Base-by-base conservation (phyloP, 2,888 invertebrate species). In the Plagodis dolabraria region DNA sequence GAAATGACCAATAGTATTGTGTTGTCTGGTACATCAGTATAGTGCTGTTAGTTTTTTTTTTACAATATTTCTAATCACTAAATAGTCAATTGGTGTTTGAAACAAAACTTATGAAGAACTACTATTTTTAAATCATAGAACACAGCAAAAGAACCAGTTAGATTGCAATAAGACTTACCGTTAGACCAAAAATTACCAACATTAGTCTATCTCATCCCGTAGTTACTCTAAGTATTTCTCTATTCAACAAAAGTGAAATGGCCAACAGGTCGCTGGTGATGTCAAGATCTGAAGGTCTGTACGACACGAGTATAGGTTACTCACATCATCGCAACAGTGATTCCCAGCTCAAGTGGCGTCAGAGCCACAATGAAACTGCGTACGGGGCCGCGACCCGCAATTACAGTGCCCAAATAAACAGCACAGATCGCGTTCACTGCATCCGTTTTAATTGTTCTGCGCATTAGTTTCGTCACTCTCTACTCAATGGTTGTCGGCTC, bases 351-450 rank as follows among this genome's bases (percentile, higher is more conserved):
- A 57, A 51, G 48, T 56, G 53, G 66, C 63, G 46, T 59, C 63
- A 60, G 53, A 54, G 43, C 46, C 7, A 50, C 56, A 74, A 87
- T 83, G 76, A 71, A 69, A 79, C 75, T 82, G 89, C 86, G 87
- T 75, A 61, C 55, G 77, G 74, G 84, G 86, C 76, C 87, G 72
- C 86, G 88, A 89, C 90, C 88, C 77, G 80, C 79, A 89, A 89
- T 91, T 90, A 87, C 73, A 80, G 68, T 78, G 70, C 87, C 89
- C 80, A 90, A 90, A 90, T 89, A 86, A 85, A 85, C 80, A 64
- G 82, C 87, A 83, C 82, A 72, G 83, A 86, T 86, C 85, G 71
- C 74, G 74, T 75, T 67, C 67, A 71, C 63, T 71, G 70, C 72
- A 75, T 78, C 79, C 76, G 71, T 76, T 79, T 80, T 87, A 87